A percentile compares a stretch with the other conserved stretches of the same genome.
Evolutionary conservation across 1,140 invertebrate species (phyloP).

Genomic region (Aporrectodea caliginosa): DNA sequence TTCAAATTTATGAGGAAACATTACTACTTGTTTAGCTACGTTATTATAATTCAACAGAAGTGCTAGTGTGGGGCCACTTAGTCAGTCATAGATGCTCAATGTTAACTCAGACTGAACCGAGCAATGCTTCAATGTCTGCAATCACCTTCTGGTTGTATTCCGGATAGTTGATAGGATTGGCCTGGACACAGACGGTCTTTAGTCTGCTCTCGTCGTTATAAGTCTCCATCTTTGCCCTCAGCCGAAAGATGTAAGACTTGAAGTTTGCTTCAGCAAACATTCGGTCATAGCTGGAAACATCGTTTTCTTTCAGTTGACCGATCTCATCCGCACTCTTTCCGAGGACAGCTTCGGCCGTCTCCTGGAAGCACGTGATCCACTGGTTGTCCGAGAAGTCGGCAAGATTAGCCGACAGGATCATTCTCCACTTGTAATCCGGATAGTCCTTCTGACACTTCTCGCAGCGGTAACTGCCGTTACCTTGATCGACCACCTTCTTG

Average conservation of each 20-base stretch:
- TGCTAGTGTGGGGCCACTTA: too few relatives aligned
- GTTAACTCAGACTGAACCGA: constrained; percentile 1
- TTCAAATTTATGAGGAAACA: too few relatives aligned
- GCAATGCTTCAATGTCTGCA: constrained; percentile 43
- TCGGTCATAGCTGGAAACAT: constrained; percentile 39
- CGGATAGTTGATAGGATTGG: constrained; percentile 69
- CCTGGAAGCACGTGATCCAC: constrained; percentile 86
- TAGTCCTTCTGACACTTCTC: constrained; percentile 87
- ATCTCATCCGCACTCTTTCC: constrained; percentile 73
- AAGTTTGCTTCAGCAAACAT: constrained; percentile 73
- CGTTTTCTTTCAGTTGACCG: constrained; percentile 46
- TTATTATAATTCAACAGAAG: too few relatives aligned
- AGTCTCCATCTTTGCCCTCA: constrained; percentile 80
- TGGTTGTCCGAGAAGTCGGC: constrained; percentile 75
- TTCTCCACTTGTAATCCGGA: constrained; percentile 78
- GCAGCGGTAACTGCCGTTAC: constrained; percentile 83
- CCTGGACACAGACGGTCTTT: constrained; percentile 68
- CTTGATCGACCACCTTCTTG: constrained; percentile 84
- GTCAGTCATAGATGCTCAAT: too few relatives aligned
- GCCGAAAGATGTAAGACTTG: constrained; percentile 72
- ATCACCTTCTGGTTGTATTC: constrained; percentile 68
- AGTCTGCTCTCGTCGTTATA: constrained; percentile 84
- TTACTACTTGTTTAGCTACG: too few relatives aligned
- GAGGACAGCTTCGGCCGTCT: constrained; percentile 76
- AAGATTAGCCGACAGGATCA: constrained; percentile 75